Evolutionary conservation across 2,888 invertebrate species (phyloP).

Genomic region (Seira sanloemensis): DNA sequence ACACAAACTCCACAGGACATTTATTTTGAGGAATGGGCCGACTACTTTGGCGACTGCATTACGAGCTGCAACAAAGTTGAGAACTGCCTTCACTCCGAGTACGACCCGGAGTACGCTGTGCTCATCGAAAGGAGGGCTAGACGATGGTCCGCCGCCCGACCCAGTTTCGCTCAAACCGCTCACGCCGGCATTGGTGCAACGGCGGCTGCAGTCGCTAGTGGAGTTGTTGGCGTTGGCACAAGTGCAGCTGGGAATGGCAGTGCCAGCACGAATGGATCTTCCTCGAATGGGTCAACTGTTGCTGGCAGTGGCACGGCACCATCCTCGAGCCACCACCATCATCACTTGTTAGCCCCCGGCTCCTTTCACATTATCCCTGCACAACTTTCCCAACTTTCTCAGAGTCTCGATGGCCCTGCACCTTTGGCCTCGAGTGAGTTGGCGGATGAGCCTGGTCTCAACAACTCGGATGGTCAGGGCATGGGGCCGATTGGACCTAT

Average conservation of each 20-base stretch:
- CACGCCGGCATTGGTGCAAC: constrained; percentile 70
- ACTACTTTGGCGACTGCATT: constrained; percentile 83
- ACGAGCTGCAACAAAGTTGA: constrained; percentile 87
- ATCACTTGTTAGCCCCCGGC: constrained; percentile 59
- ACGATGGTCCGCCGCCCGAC: constrained; percentile 84
- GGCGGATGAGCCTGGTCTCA: background rate
- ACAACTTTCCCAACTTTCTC: constrained; percentile 47
- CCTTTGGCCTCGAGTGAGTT: constrained; percentile 47
- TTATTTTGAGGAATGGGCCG: constrained; percentile 73
- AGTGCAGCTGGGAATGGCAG: background rate
- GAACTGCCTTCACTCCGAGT: constrained; percentile 70
- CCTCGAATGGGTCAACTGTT: constrained; percentile 66
- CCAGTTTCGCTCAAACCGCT: constrained; percentile 70
- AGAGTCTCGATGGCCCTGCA: constrained; percentile 33
- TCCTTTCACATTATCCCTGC: constrained; percentile 59
- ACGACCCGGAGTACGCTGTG: constrained; percentile 83
- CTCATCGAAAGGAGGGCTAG: constrained; percentile 84
- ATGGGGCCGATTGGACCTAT: background rate
- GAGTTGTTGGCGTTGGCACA: constrained; percentile 69
- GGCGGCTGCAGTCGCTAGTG: constrained; percentile 69
- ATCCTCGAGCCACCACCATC: constrained; percentile 39
- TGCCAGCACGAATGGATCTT: constrained; percentile 70
- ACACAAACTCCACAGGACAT: constrained; percentile 69
- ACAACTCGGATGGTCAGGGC: background rate
- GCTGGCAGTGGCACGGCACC: constrained; percentile 14